phyloP scores from a whole-genome alignment of 2,888 invertebrate species.

The Drosophila differens region DNA sequence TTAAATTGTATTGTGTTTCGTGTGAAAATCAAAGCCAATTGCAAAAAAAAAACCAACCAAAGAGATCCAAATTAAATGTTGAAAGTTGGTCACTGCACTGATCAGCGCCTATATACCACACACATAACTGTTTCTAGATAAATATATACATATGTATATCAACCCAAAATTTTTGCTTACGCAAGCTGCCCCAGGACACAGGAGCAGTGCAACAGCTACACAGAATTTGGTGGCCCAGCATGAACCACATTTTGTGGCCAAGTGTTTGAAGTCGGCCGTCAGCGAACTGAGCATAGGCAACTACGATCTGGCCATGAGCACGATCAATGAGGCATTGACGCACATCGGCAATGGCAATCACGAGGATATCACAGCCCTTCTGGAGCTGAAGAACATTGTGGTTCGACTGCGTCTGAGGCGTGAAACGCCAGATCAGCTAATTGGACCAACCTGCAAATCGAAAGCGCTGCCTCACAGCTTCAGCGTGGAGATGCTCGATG shows the following conservation, averaged over 20 bases:
- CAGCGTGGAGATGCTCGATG: slow-evolving; percentile 91
- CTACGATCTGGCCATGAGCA: slow-evolving; percentile 57
- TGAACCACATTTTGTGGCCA: not conserved
- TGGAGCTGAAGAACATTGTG: slow-evolving; percentile 67
- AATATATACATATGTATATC: slow-evolving; percentile 42
- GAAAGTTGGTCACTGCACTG: slow-evolving; percentile 11
- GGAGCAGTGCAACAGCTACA: slow-evolving; percentile 10
- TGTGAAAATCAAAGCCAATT: slow-evolving; percentile 8
- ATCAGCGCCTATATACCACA: slow-evolving; percentile 1
- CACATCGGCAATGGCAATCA: slow-evolving; percentile 8
- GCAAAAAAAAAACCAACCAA: not conserved
- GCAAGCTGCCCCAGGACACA: slow-evolving; percentile 60
- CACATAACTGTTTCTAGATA: not conserved
- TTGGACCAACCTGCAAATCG: slow-evolving; percentile 61
- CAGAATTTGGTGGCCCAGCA: not conserved
- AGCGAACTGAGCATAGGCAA: slow-evolving; percentile 53
- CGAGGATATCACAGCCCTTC: slow-evolving; percentile 34
- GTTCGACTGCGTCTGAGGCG: slow-evolving; percentile 50
- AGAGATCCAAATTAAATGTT: slow-evolving; percentile 33
- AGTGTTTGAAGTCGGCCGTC: slow-evolving; percentile 37
- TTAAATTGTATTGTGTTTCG: slow-evolving; percentile 14
- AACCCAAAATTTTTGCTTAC: slow-evolving; percentile 68
- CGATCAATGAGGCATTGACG: slow-evolving; percentile 42
- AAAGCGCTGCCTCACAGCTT: slow-evolving; percentile 86
- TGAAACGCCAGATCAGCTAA: slow-evolving; percentile 27